Evolutionary conservation across 2,113 vertebrate species (phyloP).

Genomic region (Xyrauchen texanus): DNA sequence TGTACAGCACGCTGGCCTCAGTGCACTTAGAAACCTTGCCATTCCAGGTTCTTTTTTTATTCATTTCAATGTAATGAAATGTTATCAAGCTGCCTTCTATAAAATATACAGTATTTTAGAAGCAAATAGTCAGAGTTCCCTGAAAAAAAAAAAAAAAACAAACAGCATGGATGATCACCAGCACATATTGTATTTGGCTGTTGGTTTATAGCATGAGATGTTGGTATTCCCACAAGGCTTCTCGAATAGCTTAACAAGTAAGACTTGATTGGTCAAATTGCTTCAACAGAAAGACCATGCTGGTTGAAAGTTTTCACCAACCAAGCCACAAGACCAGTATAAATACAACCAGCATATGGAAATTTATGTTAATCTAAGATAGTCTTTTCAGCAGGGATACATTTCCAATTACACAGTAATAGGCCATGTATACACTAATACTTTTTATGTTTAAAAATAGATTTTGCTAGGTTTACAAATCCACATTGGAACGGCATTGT

Average conservation of each 20-base stretch:
- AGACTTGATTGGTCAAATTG: too few species aligned
- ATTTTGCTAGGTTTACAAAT: too few species aligned
- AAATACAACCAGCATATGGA: too few species aligned
- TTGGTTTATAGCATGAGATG: not conserved
- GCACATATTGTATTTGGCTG: not conserved
- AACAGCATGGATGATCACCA: not conserved
- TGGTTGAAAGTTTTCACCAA: too few species aligned
- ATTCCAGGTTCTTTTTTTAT: slow-evolving; percentile 73
- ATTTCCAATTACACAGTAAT: too few species aligned
- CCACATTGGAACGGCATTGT: too few species aligned
- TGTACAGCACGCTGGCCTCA: slow-evolving; percentile 84
- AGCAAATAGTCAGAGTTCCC: not conserved
- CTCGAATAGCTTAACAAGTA: not conserved
- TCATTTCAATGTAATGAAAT: not conserved
- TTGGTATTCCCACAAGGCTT: not conserved
- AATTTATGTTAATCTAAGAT: too few species aligned
- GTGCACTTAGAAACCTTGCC: slow-evolving; percentile 84
- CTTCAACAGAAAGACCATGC: too few species aligned
- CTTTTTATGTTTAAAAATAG: too few species aligned
- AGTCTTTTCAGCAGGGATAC: too few species aligned
- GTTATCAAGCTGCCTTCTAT: not conserved
- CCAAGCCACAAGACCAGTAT: too few species aligned
- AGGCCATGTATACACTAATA: too few species aligned
- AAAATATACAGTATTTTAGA: not conserved
- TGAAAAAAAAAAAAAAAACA: not conserved